Percentiles rank a stretch among this genome's conserved stretches.
Conservation (phyloP, 2,113 vertebrate species). For the Ceyx cyanopectus region DNA sequence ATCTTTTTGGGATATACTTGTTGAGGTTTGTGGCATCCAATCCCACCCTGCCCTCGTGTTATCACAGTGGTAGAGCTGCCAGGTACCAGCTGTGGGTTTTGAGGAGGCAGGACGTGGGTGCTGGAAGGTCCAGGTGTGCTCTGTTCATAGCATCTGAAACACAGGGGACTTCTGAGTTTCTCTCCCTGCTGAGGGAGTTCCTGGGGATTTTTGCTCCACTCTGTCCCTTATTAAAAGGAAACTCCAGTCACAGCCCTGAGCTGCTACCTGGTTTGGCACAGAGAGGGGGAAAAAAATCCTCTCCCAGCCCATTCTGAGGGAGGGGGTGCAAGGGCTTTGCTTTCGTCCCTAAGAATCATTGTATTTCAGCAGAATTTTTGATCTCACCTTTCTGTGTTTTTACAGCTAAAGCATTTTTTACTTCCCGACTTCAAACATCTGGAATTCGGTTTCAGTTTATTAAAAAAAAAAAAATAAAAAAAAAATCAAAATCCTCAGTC, state of each 20-base stretch:
- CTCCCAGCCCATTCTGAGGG: not conserved
- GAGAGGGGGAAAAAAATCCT: not conserved
- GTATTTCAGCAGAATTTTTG: constrained; percentile 56
- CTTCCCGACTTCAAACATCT: constrained; percentile 65
- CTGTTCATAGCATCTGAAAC: accelerated
- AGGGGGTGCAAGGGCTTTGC: not conserved
- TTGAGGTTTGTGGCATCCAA: not conserved
- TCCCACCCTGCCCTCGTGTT: not conserved
- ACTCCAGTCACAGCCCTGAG: not conserved
- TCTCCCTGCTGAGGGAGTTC: not conserved
- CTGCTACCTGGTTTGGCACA: not conserved
- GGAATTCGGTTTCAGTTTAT: constrained; percentile 65
- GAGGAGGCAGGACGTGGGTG: not conserved
- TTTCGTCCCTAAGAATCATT: constrained; percentile 18
- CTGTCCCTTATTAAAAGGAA: not conserved
- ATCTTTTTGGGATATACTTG: not conserved
- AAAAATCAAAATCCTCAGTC: not conserved
- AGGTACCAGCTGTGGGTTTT: not conserved
- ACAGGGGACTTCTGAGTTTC: accelerated
- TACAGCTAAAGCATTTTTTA: constrained; percentile 64
- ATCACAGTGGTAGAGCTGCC: accelerated
- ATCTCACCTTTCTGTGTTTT: constrained; percentile 63
- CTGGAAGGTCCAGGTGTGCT: accelerated
- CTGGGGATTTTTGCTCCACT: not conserved
- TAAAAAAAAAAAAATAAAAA: constrained; percentile 21